Evolutionary conservation across 2,113 vertebrate species (phyloP).

Genomic region (Thryonomys swinderianus): DNA sequence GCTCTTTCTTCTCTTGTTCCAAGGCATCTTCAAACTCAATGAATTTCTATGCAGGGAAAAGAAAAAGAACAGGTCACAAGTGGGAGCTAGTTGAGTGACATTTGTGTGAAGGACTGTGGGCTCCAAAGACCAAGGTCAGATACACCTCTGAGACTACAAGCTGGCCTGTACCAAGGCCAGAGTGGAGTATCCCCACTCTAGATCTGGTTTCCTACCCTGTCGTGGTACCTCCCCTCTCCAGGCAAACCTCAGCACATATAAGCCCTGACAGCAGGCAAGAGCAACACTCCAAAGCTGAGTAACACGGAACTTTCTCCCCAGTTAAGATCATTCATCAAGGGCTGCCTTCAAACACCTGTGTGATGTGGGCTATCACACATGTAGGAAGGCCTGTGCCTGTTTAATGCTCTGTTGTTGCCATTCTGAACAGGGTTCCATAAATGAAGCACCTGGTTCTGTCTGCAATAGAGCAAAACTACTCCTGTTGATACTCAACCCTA

Average conservation of each 20-base stretch:
- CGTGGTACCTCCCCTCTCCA: neutral
- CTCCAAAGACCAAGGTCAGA: neutral
- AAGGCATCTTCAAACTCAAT: conserved; percentile 99
- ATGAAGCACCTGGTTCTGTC: neutral
- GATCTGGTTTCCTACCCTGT: neutral
- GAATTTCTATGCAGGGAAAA: conserved; percentile 91
- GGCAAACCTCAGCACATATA: neutral
- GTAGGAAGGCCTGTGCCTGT: fast-evolving
- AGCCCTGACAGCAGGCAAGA: neutral
- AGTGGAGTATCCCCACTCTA: neutral
- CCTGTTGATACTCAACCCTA: neutral
- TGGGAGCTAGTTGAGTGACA: neutral
- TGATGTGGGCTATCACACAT: neutral
- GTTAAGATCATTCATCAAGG: neutral
- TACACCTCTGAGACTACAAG: neutral
- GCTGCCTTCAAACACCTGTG: neutral
- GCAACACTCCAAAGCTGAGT: neutral
- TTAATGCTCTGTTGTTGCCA: neutral
- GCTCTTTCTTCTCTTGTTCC: conserved; percentile 98
- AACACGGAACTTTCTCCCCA: neutral
- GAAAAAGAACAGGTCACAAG: neutral
- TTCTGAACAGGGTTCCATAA: neutral
- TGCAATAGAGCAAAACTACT: neutral
- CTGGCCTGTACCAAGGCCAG: neutral
- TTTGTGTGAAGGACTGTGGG: neutral